Conservation (phyloP, 2,888 invertebrate genomes). For the Diarsia mendica region DNA sequence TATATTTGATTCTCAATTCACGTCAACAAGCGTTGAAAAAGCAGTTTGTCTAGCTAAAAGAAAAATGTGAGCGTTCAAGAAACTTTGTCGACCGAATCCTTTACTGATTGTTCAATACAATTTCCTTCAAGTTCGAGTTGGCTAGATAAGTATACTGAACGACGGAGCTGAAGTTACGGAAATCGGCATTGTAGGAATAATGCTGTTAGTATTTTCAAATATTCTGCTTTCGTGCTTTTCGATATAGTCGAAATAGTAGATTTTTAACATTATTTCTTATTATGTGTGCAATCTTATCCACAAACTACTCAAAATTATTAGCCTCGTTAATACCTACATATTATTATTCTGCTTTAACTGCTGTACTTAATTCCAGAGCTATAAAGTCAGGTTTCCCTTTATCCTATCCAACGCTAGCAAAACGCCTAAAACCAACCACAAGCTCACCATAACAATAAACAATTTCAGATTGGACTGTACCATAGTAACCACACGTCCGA, state of each 20-base stretch:
- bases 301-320: not conserved
- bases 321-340: not conserved
- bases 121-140: conserved; percentile 41
- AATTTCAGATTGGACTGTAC: conserved; percentile 65
- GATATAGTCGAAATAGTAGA: too few species aligned
- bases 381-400: conserved; percentile 40
- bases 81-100: conserved; percentile 43
- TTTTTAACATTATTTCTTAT: not conserved
- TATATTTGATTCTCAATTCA: conserved; percentile 20
- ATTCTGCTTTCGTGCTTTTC: not conserved
- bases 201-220: conserved; percentile 3
- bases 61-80: conserved; percentile 31
- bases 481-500: conserved; percentile 64
- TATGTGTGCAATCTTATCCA: not conserved
- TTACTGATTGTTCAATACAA: conserved; percentile 55
- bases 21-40: conserved; percentile 29
- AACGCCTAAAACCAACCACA: conserved; percentile 55
- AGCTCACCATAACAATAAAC: conserved; percentile 63
- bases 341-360: not conserved
- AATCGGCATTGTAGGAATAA: conserved; percentile 7
- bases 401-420: conserved; percentile 26
- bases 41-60: conserved; percentile 33
- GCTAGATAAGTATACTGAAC: conserved; percentile 41
- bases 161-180: conserved; percentile 10
- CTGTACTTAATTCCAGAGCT: conserved; percentile 24